phyloP scores from a whole-genome alignment of 2,797 vertebrate species.

The Hylomyscus alleni region DNA sequence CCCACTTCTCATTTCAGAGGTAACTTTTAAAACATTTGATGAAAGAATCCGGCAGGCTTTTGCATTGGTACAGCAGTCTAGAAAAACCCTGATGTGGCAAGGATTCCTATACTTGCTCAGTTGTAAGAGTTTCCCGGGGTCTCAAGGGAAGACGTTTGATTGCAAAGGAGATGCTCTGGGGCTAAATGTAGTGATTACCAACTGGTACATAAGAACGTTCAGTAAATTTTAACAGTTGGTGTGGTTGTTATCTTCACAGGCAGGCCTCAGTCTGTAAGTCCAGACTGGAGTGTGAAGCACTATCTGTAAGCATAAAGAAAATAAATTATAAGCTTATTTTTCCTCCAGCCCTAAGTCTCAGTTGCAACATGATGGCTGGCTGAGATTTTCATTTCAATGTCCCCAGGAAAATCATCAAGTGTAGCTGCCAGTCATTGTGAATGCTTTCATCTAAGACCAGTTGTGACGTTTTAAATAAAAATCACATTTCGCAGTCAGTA shows the following conservation, averaged over 20 bases:
- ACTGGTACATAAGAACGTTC: neutral
- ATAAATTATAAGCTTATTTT: constrained; percentile 7
- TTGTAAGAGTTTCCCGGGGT: neutral
- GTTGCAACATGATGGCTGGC: neutral
- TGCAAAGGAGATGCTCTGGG: neutral
- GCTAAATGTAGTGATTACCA: neutral
- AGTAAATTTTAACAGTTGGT: neutral
- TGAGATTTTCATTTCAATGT: constrained; percentile 19
- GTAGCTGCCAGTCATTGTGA: neutral
- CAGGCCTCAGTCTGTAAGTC: neutral
- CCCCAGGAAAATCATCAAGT: neutral
- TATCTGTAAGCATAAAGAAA: neutral
- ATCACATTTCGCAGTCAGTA: constrained; percentile 39
- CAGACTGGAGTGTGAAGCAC: neutral
- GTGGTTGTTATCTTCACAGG: neutral
- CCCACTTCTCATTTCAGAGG: neutral
- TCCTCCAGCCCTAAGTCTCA: neutral
- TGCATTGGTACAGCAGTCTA: neutral
- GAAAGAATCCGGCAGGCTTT: neutral
- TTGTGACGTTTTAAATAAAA: constrained; percentile 65
- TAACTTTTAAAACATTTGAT: constrained; percentile 54
- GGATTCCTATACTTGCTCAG: neutral
- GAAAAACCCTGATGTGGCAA: neutral
- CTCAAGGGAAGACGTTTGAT: neutral
- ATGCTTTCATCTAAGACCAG: neutral